A percentile compares a stretch with the other conserved stretches of the same genome.
These are phyloP conservation scores for Etheostoma cragini DNA, from an alignment of 2,113 vertebrate genomes.

Conservation along the genomic window DNA sequence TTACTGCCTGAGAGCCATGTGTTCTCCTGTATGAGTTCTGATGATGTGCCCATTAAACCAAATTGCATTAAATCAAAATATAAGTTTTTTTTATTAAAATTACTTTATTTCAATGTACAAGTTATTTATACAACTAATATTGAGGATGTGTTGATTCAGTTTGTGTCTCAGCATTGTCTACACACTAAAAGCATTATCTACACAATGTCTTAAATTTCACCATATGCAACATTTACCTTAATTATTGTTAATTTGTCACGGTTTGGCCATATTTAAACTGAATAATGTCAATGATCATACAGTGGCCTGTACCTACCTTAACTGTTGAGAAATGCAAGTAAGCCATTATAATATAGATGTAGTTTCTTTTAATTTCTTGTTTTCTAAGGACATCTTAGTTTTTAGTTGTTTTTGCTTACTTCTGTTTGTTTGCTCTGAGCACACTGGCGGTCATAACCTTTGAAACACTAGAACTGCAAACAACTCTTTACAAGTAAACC, in stretches of 20 bases:
- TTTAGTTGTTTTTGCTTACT: too few species aligned
- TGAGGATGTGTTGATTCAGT: neutral
- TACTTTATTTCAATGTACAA: neutral
- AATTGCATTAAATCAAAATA: constrained; percentile 21
- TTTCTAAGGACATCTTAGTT: too few species aligned
- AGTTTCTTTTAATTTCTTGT: neutral
- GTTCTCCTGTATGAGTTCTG: constrained; percentile 27
- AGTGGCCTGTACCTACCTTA: neutral
- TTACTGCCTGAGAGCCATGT: constrained; percentile 21
- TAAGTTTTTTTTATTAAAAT: neutral
- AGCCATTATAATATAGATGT: too few species aligned
- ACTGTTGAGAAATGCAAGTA: too few species aligned
- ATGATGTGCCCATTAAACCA: constrained; percentile 16
- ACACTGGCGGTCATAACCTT: too few species aligned
- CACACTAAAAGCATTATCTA: neutral
- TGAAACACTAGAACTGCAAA: neutral
- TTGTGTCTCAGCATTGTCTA: neutral
- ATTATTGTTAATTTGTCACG: neutral
- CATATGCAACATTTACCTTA: neutral
- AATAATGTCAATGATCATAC: neutral
- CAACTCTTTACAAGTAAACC: neutral
- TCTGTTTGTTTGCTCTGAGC: too few species aligned
- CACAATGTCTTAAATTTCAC: neutral
- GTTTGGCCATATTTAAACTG: neutral
- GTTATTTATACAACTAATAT: neutral